Conservation (phyloP, 2,797 vertebrate species). For the Acrocephalus scirpaceus region DNA sequence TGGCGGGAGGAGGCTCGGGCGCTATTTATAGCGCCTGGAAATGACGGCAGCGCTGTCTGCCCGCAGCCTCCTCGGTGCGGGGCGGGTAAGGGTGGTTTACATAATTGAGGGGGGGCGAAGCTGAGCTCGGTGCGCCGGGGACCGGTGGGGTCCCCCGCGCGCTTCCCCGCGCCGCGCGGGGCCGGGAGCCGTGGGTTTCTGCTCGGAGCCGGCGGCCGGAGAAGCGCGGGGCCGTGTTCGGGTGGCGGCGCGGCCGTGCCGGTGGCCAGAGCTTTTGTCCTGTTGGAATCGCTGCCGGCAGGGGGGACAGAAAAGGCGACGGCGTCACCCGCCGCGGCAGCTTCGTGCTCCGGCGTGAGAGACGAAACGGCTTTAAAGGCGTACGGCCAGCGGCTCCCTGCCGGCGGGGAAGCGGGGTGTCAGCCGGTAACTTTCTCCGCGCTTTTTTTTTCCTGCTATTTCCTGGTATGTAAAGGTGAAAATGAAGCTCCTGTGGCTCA, state of each 20-base stretch:
- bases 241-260: neutral
- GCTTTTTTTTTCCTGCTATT: neutral
- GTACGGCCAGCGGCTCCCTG: neutral
- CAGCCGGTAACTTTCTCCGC: neutral
- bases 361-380: neutral
- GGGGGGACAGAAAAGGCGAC: neutral
- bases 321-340: neutral
- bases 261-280: neutral
- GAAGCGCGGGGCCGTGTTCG: neutral
- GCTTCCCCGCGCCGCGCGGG: too few species aligned
- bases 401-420: neutral
- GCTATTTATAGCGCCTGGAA: conserved; percentile 62
- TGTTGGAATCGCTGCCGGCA: neutral
- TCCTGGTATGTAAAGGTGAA: neutral
- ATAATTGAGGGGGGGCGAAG: neutral
- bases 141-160: neutral
- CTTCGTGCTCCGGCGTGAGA: neutral
- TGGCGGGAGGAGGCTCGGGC: conserved; percentile 20
- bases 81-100: conserved; percentile 9
- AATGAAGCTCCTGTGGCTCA: neutral
- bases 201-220: neutral
- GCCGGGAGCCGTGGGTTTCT: too few species aligned
- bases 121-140: neutral
- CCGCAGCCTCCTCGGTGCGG: neutral
- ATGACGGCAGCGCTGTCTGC: conserved; percentile 50